Evolutionary conservation across 2,888 invertebrate species (phyloP), one percentile per base, ranked within the genome.

Genomic region (Heliconius cydno): DNA sequence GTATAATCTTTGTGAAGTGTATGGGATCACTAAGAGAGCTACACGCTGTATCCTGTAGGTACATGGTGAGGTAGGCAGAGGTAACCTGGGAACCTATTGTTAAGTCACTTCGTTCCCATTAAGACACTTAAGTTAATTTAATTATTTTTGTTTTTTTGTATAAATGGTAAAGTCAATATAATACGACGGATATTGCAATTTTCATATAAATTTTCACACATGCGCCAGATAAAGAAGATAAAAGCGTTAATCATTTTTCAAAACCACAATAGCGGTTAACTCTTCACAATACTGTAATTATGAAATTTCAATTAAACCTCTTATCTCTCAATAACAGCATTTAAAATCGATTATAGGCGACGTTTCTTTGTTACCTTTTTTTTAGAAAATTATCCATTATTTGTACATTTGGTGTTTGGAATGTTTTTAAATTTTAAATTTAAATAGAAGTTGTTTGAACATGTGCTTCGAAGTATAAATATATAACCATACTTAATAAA

Each of bases 191-290:
- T 38, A 38, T 68, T 38, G 22, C 34, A 38, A 34, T 68, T 65
- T 65, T 25, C 65, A 65, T 15, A 28, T 28, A 65, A 28, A 15
- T 25, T 41, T 57, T 60, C 34, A 57, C 30, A 60, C 12, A 12
- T 22, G 22, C 52, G 52, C 52, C 52, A 60, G 57, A 60, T 73
- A 30, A 34, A 57, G 57, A 73, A 73, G 34, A 34, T 73, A 3
- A n/a, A 75, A 75, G 9, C 41, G 41, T 63, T 75, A 65, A 75
- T 75, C 15, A 65, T 75, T 75, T 75, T 65, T 75, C 75, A 46
- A 75, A 75, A 63, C 75, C 75, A 65, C 75, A 63, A 28, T 65
- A 19, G 75, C 46, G 75, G 75, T 63, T 41, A 22, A 41, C 63
- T 65, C 34, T 75, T 75, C 65, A 46, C 65, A 63, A 63, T 63